Percentiles rank a stretch among this genome's conserved stretches.
Conservation (phyloP, 1,140 invertebrate species). For the Sipha flava region DNA sequence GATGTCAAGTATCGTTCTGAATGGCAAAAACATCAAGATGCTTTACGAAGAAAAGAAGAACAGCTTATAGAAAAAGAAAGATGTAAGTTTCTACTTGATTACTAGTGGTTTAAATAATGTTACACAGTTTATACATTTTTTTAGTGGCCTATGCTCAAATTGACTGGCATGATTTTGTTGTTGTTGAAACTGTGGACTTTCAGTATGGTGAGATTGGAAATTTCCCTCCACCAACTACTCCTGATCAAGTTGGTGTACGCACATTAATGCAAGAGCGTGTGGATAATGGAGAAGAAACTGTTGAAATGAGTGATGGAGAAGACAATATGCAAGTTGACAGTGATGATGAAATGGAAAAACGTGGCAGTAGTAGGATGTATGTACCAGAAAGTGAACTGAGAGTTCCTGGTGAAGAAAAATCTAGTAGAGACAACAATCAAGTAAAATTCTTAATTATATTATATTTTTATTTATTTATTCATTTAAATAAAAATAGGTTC, state of each 20-base stretch:
- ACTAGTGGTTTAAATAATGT: background rate
- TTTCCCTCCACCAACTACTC: slow-evolving; percentile 93
- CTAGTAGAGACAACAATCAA: slow-evolving; percentile 35
- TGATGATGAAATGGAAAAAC: slow-evolving; percentile 36
- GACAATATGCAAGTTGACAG: slow-evolving; percentile 55
- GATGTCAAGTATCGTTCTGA: slow-evolving; percentile 90
- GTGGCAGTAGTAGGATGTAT: background rate
- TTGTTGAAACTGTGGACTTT: slow-evolving; percentile 99
- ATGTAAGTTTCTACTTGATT: slow-evolving; percentile 44
- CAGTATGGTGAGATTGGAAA: slow-evolving; percentile 76
- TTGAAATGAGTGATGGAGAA: slow-evolving; percentile 46
- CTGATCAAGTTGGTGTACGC: slow-evolving; percentile 90
- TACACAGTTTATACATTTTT: slow-evolving; percentile 37
- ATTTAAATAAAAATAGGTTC: slow-evolving; percentile 48
- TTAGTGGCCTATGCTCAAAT: slow-evolving; percentile 91
- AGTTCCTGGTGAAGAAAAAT: slow-evolving; percentile 35
- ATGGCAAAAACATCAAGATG: slow-evolving; percentile 91
- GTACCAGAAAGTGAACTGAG: slow-evolving; percentile 7
- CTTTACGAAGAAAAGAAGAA: slow-evolving; percentile 83
- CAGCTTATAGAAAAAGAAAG: slow-evolving; percentile 90
- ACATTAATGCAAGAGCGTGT: slow-evolving; percentile 73
- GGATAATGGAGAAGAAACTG: slow-evolving; percentile 43
- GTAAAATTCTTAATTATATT: slow-evolving; percentile 40
- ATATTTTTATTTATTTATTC: background rate
- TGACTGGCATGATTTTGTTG: slow-evolving; percentile 99